Percentiles rank a stretch among this genome's conserved stretches.
These are phyloP conservation scores for Sitophilus oryzae DNA, from an alignment of 1,140 invertebrate genomes.

Conservation along the genomic window DNA sequence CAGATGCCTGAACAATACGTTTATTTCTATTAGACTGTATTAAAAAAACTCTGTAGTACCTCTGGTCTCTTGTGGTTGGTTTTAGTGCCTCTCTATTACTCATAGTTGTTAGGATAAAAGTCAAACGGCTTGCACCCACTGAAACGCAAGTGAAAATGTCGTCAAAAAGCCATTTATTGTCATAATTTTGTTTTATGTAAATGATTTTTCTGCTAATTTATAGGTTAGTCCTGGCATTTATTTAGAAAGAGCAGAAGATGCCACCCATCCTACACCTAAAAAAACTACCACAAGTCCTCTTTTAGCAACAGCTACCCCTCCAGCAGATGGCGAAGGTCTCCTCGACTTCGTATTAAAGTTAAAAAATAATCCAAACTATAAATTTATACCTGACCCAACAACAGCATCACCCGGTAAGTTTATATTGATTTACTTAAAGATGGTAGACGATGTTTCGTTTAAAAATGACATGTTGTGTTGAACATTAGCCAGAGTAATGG, in stretches of 20 bases:
- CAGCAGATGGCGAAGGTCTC: conserved; percentile 34
- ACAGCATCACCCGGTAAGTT: conserved; percentile 24
- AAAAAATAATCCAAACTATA: conserved; percentile 33
- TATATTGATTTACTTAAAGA: too few relatives aligned
- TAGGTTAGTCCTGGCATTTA: conserved; percentile 26
- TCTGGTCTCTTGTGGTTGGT: too few relatives aligned
- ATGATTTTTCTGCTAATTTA: not conserved
- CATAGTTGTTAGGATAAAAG: too few relatives aligned
- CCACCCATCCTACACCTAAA: conserved; percentile 21
- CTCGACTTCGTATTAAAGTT: conserved; percentile 37
- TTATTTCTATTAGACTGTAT: too few relatives aligned
- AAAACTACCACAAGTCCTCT: conserved; percentile 24
- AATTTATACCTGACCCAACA: conserved; percentile 35
- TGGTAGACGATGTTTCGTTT: too few relatives aligned
- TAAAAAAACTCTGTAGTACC: too few relatives aligned
- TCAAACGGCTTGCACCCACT: too few relatives aligned
- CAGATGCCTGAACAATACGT: too few relatives aligned
- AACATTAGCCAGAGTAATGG: too few relatives aligned
- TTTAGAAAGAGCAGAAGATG: conserved; percentile 32
- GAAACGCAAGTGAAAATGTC: too few relatives aligned
- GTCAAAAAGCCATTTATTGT: not conserved
- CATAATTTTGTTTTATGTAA: not conserved
- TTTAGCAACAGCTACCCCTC: conserved; percentile 25
- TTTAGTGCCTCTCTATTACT: too few relatives aligned
- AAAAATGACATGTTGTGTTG: too few relatives aligned